A percentile compares a stretch with the other conserved stretches of the same genome.
phyloP scores from a whole-genome alignment of 2,113 vertebrate species.

The Brachionichthys hirsutus region DNA sequence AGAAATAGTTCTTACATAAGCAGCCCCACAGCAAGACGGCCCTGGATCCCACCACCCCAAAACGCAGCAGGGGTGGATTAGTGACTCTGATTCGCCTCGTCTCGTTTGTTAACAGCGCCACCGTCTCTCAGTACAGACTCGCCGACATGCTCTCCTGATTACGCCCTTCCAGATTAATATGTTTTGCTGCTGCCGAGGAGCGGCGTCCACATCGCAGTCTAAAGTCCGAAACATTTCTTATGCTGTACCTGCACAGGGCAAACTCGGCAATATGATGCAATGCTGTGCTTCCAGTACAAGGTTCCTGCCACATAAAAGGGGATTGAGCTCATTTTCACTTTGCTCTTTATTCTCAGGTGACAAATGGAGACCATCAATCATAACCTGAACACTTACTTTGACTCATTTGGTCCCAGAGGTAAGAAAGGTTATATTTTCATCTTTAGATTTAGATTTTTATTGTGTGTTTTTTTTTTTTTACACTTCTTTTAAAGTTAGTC shows the following conservation, averaged over 20 bases:
- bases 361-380: constrained; percentile 90
- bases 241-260: background rate
- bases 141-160: constrained; percentile 29
- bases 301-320: background rate
- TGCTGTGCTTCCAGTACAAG: background rate
- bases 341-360: constrained; percentile 72
- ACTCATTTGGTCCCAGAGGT: constrained; percentile 93
- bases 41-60: too few species aligned
- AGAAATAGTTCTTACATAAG: too few species aligned
- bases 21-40: too few species aligned
- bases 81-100: too few species aligned
- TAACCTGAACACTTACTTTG: constrained; percentile 86
- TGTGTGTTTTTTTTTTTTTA: too few species aligned
- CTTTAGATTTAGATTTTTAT: background rate
- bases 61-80: too few species aligned
- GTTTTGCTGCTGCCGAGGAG: constrained; percentile 34
- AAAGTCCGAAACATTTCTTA: background rate
- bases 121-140: background rate
- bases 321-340: background rate
- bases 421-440: constrained; percentile 46
- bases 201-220: background rate
- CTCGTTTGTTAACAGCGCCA: too few species aligned
- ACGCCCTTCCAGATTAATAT: constrained; percentile 51
- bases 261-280: too few species aligned
- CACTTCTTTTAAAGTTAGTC: background rate